Evolutionary conservation across 2,113 vertebrate species (phyloP).

Genomic region (Tauraco erythrolophus): DNA sequence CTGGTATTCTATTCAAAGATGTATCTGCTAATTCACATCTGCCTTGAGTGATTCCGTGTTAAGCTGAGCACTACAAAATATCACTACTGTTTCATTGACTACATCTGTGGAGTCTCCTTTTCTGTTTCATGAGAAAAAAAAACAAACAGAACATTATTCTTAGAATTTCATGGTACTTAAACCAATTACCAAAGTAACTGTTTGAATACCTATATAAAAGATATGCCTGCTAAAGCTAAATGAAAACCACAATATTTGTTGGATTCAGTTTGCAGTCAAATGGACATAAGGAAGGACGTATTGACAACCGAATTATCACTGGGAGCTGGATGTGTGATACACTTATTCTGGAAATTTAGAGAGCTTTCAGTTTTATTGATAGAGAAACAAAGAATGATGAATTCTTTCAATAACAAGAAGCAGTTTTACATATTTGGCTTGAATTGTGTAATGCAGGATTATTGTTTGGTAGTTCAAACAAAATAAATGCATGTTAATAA

Average conservation of each 20-base stretch:
- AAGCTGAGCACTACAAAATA: not conserved
- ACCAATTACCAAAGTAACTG: not conserved
- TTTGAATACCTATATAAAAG: not conserved
- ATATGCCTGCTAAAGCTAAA: not conserved
- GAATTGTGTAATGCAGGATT: not conserved
- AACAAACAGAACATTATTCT: too few relatives aligned
- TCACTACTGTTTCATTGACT: not conserved
- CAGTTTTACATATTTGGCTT: not conserved
- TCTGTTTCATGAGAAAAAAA: not conserved
- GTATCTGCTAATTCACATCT: not conserved
- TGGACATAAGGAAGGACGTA: not conserved
- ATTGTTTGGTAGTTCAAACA: not conserved
- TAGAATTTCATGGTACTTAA: not conserved
- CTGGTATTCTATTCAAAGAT: not conserved
- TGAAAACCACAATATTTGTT: not conserved
- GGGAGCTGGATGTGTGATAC: not conserved
- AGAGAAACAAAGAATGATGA: not conserved
- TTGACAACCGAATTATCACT: not conserved
- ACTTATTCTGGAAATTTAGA: not conserved
- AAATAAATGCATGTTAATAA: not conserved
- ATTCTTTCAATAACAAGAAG: not conserved
- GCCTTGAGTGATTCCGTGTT: not conserved
- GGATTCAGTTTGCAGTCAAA: not conserved
- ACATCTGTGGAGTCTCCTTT: not conserved
- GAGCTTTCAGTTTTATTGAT: not conserved